phyloP scores from a whole-genome alignment of 2,113 vertebrate species.

The Oryzias celebensis region DNA sequence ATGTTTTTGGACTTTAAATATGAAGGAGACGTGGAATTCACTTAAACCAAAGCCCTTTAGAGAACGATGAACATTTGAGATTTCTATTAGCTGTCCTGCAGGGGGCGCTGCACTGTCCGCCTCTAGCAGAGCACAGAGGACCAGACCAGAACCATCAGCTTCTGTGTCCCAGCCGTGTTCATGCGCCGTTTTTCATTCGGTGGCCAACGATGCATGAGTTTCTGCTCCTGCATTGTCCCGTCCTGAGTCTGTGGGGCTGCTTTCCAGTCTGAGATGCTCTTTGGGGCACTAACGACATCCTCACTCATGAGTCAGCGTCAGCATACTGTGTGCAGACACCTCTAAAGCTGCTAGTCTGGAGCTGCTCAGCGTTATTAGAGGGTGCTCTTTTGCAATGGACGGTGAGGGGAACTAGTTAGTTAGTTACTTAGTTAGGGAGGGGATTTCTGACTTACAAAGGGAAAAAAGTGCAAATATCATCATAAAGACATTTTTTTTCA shows the following conservation, averaged over 20 bases:
- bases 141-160: too few species aligned
- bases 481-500: neutral
- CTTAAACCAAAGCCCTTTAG: slow-evolving; percentile 75
- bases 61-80: slow-evolving; percentile 65
- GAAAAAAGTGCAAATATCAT: slow-evolving; percentile 26
- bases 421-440: neutral
- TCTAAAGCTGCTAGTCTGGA: slow-evolving; percentile 34
- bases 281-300: slow-evolving; percentile 5
- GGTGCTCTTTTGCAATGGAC: neutral
- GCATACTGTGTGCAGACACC: slow-evolving; percentile 22
- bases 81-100: neutral
- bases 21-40: slow-evolving; percentile 42
- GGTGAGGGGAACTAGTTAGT: slow-evolving; percentile 15
- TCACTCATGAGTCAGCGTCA: slow-evolving; percentile 42
- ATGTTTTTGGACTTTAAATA: slow-evolving; percentile 68
- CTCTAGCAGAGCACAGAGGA: too few species aligned
- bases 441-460: slow-evolving; percentile 9
- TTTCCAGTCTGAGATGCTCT: slow-evolving; percentile 15
- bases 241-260: neutral
- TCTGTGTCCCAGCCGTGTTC: slow-evolving; percentile 12
- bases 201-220: slow-evolving; percentile 54
- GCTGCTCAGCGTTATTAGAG: neutral
- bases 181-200: slow-evolving; percentile 64
- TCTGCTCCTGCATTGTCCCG: slow-evolving; percentile 44
- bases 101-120: too few species aligned